Base-by-base conservation (phyloP, 2,888 invertebrate species). In the Pandemis corylana region DNA sequence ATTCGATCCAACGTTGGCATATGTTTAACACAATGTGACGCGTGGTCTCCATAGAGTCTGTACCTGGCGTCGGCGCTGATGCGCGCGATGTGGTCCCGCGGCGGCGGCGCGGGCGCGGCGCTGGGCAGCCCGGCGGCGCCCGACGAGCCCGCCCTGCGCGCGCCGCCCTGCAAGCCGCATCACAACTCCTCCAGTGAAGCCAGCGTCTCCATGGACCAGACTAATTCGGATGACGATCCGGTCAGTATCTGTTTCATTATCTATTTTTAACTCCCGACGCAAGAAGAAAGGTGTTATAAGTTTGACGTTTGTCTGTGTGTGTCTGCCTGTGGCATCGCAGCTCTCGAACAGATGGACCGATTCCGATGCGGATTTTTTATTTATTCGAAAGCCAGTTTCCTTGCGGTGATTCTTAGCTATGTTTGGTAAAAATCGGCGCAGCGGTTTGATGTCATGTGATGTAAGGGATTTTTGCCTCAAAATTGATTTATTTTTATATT, bases 41-140 rank as follows among this genome's bases (percentile, higher is more conserved):
- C 3, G 0, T 6, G 6, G 4, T 36, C 7, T 41, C 41, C 4
- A 7, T 94, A 98, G 96, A 99, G 98, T 80, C 95, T 99, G 77
- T 98, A 97, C 89, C 95, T 99, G 78, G 97, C 98, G 2, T 98
- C 98, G 5, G 98, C 98, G 0, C 91, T 99, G 77, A 97, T 97
- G 80, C 98, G 98, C 85, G 97, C 98, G 81, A 97, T 99, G 89
- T 99, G 98, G 98, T 97, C 97, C 0, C 96, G 97, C 41, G 96
- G 94, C 91, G 68, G 88, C 83, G 73, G 89, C 83, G 77, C 79
- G 53, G 85, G 84, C 41, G 61, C 65, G 15, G 86, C 77, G 46
- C 78, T 80, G 74, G 86, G 85, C 62, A 84, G 84, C 94, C 89
- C 90, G 94, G 94, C 84, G 84, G 86, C 87, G 64, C 85, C 87